Base-by-base conservation (phyloP, 2,888 invertebrate genomes). In the Zaprionus obscuricornis region DNA sequence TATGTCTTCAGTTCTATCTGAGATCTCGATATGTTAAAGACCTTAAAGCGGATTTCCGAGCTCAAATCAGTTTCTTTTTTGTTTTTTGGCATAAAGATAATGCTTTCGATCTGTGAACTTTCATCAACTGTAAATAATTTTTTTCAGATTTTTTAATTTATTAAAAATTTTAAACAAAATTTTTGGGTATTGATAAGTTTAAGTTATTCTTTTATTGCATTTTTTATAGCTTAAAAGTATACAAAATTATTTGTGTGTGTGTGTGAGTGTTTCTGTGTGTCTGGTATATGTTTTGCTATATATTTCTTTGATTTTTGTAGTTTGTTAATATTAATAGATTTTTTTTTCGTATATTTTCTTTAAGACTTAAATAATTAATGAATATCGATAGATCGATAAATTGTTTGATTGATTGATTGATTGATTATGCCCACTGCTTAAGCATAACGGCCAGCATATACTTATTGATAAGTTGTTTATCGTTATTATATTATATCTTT, bases 161-260 rank as follows among this genome's bases (percentile, higher is more conserved):
- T n/a, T n/a, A n/a, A 17, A 16, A 36, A 13, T 42, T 13, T 13
- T 13, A 55, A 24, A 11, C 49, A 14, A 36, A 36, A 22, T 16
- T 51, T 11, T 16, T 39, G n/a, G n/a, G 16, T 77, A 73, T 65
- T 57, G 52, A 77, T 77, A 75, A 47, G 45, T 75, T 81, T 64
- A 43, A 51, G 51, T 40, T n/a, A n/a, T n/a, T n/a, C n/a, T 66
- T 69, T 78, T 78, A 78, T 81, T 78, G 78, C 81, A 58, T 68
- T 81, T 71, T 40, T 50, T 81, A 59, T 57, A n/a, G n/a, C 78
- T 81, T 81, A 78, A 49, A 54, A 71, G 59, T 78, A 68, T 71
- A 51, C 54, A 59, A 70, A 70, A 63, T 62, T 63, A 54, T 27
- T 14, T 51, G 52, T 64, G 46, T 42, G 49, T 58, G n/a, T n/a